phyloP scores from a whole-genome alignment of 2,113 vertebrate genomes.

The Eonycteris spelaea region DNA sequence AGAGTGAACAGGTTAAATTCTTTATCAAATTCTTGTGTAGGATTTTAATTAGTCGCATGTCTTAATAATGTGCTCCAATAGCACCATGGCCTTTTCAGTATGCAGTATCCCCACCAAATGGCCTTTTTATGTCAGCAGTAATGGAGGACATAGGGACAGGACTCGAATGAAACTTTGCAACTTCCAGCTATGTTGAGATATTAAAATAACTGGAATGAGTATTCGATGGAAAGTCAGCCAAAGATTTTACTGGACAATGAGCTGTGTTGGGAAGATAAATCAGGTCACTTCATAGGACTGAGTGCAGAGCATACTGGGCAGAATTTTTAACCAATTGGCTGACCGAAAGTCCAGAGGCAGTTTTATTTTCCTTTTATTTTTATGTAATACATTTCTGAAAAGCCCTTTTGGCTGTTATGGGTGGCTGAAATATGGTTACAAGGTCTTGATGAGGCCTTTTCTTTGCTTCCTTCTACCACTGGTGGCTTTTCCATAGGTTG shows the following conservation, averaged over 20 bases:
- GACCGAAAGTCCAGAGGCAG: neutral
- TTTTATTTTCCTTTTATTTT: neutral
- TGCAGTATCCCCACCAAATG: neutral
- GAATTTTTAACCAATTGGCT: neutral
- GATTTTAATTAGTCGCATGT: neutral
- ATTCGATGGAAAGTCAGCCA: neutral
- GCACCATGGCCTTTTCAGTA: neutral
- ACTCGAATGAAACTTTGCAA: neutral
- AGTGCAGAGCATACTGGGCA: neutral
- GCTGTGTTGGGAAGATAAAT: neutral
- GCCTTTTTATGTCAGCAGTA: neutral
- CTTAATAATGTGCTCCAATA: neutral
- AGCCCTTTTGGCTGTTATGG: neutral
- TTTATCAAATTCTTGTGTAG: neutral
- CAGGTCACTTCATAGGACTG: neutral
- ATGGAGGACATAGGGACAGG: neutral
- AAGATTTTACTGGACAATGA: neutral
- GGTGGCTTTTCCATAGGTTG: neutral
- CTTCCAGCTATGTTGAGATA: neutral
- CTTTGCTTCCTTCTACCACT: neutral
- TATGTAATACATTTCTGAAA: neutral
- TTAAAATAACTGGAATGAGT: constrained; percentile 20
- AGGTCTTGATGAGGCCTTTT: neutral
- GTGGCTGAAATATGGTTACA: neutral
- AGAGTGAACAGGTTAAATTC: neutral